Conservation (phyloP, 2,113 vertebrate species). For the Psilopogon haemacephalus region DNA sequence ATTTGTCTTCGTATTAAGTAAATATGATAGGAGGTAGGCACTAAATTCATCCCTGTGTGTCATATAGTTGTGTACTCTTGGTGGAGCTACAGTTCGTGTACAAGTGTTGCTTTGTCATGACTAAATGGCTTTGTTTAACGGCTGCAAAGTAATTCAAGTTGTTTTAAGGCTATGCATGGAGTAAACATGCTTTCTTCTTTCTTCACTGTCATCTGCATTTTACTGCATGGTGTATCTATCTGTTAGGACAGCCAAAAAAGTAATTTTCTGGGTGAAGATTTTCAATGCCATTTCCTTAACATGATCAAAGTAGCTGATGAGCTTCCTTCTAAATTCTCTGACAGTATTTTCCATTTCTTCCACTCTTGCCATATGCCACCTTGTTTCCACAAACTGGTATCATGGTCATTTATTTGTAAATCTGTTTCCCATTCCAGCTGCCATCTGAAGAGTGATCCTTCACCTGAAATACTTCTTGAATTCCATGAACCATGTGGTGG, state of each 20-base stretch:
- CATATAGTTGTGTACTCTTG: neutral
- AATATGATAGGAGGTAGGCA: neutral
- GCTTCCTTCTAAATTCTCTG: neutral
- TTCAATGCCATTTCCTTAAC: neutral
- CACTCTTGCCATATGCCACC: neutral
- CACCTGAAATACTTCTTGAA: neutral
- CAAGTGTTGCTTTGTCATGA: neutral
- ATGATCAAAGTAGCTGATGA: neutral
- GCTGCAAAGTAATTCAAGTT: neutral
- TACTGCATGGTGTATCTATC: neutral
- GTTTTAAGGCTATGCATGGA: neutral
- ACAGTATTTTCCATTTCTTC: neutral
- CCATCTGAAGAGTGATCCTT: neutral
- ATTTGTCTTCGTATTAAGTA: neutral
- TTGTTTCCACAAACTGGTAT: neutral
- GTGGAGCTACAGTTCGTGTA: neutral
- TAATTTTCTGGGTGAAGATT: neutral
- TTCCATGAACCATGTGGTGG: rapidly evolving
- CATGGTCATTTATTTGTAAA: neutral
- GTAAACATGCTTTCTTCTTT: neutral
- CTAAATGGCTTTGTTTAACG: neutral
- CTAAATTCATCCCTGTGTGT: neutral
- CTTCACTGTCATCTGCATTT: neutral
- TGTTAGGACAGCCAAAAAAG: neutral
- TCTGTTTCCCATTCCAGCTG: neutral